Conservation (phyloP, 2,113 vertebrate genomes). For the Hemicordylus capensis region DNA sequence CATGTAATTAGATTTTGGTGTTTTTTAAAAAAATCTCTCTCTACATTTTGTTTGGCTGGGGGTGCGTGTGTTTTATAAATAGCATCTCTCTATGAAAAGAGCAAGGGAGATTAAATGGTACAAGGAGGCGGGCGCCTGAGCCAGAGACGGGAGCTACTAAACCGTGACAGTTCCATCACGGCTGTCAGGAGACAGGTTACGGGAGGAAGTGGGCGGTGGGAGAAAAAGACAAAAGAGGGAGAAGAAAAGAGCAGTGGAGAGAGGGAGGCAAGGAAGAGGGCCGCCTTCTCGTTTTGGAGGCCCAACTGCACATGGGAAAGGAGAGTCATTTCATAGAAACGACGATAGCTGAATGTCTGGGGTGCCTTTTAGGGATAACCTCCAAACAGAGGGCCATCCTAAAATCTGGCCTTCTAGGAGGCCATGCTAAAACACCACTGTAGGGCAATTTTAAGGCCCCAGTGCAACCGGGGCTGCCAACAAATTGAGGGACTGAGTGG, state of each 20-base stretch:
- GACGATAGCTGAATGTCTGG: too few species aligned
- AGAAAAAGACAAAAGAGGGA: constrained; percentile 19
- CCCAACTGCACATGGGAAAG: not conserved
- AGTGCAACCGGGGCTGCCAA: too few species aligned
- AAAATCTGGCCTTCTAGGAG: too few species aligned
- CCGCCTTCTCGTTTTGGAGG: not conserved
- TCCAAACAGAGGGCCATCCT: too few species aligned
- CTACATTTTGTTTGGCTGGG: constrained; percentile 26
- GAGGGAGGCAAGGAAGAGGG: not conserved
- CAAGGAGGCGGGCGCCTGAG: constrained; percentile 42
- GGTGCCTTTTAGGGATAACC: too few species aligned
- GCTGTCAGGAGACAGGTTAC: constrained; percentile 70
- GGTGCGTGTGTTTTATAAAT: constrained; percentile 30
- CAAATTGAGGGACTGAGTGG: too few species aligned
- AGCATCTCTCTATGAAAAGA: constrained; percentile 1
- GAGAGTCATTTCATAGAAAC: too few species aligned
- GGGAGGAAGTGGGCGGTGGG: constrained; percentile 54
- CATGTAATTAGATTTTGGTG: constrained; percentile 70
- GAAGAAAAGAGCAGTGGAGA: not conserved
- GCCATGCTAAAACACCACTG: too few species aligned
- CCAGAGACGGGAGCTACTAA: constrained; percentile 64
- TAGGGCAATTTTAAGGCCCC: too few species aligned
- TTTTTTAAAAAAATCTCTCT: constrained; percentile 49
- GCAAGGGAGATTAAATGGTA: constrained; percentile 18
- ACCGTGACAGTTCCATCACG: constrained; percentile 77